phyloP scores from a whole-genome alignment of 2,113 vertebrate genomes.

The Pavo muticus region DNA sequence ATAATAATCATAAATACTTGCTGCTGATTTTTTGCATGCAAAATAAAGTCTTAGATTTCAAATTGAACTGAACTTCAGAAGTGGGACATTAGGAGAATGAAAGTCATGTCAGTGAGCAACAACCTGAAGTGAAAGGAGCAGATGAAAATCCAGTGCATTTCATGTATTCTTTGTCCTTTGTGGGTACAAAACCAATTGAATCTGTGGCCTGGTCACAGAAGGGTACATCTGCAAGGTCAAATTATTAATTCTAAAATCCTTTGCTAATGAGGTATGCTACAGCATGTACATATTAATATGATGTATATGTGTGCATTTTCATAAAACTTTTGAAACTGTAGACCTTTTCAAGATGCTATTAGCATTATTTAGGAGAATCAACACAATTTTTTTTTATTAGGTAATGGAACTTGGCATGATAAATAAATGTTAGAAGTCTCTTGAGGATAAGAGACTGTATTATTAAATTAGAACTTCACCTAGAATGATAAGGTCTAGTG shows the following conservation, averaged over 20 bases:
- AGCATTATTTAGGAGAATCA: conserved; percentile 53
- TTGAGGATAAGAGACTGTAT: conserved; percentile 39
- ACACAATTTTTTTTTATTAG: conserved; percentile 22
- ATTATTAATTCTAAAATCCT: conserved; percentile 30
- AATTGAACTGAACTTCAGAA: not conserved
- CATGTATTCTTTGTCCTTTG: not conserved
- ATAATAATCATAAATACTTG: not conserved
- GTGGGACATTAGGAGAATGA: not conserved
- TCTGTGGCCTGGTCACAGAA: not conserved
- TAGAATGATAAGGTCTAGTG: conserved; percentile 62
- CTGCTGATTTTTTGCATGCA: not conserved
- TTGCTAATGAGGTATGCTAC: conserved; percentile 6
- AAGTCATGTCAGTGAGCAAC: not conserved
- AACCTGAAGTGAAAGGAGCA: not conserved
- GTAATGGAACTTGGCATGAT: conserved; percentile 67
- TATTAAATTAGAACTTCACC: conserved; percentile 76
- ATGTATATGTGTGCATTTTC: conserved; percentile 9
- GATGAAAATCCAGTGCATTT: not conserved
- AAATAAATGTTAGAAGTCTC: conserved; percentile 55
- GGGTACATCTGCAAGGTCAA: conserved; percentile 13
- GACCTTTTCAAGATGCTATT: conserved; percentile 29
- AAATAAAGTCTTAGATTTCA: not conserved
- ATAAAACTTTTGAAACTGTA: conserved; percentile 32
- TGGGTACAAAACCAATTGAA: not conserved
- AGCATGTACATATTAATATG: conserved; percentile 27